Conservation (phyloP, 2,113 vertebrate genomes). For the Sminthopsis crassicaudata region DNA sequence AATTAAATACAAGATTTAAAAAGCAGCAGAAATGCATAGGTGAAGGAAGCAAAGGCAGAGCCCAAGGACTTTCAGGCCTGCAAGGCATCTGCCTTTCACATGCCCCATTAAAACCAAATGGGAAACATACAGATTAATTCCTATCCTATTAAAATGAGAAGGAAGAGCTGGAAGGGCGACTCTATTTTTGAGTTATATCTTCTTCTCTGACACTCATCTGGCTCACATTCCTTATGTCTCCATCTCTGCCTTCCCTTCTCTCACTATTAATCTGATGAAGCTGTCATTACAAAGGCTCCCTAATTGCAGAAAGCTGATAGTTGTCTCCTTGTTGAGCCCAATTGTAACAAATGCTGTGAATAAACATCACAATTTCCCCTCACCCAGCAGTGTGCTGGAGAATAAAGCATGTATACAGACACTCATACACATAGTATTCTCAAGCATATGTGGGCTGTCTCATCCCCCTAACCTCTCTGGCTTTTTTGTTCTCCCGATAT, state of each 20-base stretch:
- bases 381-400: slow-evolving; percentile 1
- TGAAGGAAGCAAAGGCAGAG: background rate
- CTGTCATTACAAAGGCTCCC: slow-evolving; percentile 56
- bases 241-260: slow-evolving; percentile 29
- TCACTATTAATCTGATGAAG: slow-evolving; percentile 33
- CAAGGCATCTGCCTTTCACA: background rate
- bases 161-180: rapidly evolving
- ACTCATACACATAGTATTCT: background rate
- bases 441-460: slow-evolving; percentile 34
- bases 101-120: background rate
- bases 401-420: slow-evolving; percentile 11
- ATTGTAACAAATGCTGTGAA: slow-evolving; percentile 38
- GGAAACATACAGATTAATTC: background rate
- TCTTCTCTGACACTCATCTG: background rate
- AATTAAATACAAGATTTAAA: background rate
- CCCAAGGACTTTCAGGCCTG: background rate
- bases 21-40: background rate
- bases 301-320: slow-evolving; percentile 55
- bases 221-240: slow-evolving; percentile 7
- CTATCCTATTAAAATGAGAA: background rate
- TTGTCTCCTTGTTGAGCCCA: background rate
- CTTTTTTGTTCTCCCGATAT: slow-evolving; percentile 63
- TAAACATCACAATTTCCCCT: slow-evolving; percentile 40
- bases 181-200: background rate
- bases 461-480: slow-evolving; percentile 56